phyloP scores from a whole-genome alignment of 2,797 vertebrate species.

The Iguana delicatissima region DNA sequence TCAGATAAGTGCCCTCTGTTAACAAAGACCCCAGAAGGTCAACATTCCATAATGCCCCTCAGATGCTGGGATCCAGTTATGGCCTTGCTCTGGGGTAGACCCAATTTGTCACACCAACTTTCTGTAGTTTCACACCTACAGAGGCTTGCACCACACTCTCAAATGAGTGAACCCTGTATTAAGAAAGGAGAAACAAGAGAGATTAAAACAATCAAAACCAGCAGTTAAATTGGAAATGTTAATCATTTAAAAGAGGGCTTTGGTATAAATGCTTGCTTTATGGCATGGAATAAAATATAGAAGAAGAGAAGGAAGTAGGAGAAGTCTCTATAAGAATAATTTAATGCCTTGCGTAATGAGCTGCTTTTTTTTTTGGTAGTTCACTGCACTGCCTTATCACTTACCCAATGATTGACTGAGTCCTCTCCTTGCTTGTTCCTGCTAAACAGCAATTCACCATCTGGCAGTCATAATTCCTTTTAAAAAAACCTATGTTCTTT shows the following conservation, averaged over 20 bases:
- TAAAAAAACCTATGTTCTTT: conserved; percentile 70
- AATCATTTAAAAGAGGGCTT: conserved; percentile 72
- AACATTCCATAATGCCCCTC: neutral
- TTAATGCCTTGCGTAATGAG: conserved; percentile 74
- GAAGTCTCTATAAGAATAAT: conserved; percentile 76
- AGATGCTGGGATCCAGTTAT: neutral
- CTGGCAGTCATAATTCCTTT: conserved; percentile 77
- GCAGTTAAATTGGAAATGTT: conserved; percentile 76
- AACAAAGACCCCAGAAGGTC: neutral
- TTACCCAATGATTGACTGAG: conserved; percentile 74
- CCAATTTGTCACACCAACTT: neutral
- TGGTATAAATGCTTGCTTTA: conserved; percentile 69
- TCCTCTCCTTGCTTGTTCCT: conserved; percentile 71
- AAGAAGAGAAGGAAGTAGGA: conserved; percentile 65
- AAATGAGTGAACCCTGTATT: conserved; percentile 29
- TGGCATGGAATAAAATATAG: conserved; percentile 72
- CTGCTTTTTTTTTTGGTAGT: conserved; percentile 68
- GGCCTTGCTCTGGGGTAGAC: neutral
- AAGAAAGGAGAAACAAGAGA: conserved; percentile 59
- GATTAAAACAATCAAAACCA: conserved; percentile 76
- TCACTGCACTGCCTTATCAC: conserved; percentile 73
- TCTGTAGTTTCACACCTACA: neutral
- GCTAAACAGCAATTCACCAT: conserved; percentile 77
- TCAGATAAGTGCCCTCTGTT: neutral
- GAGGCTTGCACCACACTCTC: fast-evolving